A percentile compares a stretch with the other conserved stretches of the same genome.
Conservation (phyloP, 2,888 invertebrate genomes). For the Oxystoma pomonae region DNA sequence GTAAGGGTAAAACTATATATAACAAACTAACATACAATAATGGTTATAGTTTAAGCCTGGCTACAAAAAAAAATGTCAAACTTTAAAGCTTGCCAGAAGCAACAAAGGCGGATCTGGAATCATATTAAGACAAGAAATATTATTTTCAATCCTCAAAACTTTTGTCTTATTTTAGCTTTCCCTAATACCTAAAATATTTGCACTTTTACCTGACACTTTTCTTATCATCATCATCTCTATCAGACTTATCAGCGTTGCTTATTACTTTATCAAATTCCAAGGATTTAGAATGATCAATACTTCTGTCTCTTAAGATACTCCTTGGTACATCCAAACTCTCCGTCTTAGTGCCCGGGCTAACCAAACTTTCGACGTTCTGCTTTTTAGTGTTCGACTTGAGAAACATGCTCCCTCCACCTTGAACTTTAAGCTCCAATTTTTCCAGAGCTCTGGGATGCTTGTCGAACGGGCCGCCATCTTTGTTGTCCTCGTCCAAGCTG, state of each 20-base stretch:
- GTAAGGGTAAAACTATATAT: too few species aligned
- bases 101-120: too few species aligned
- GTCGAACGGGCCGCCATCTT: constrained; percentile 32
- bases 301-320: constrained; percentile 62
- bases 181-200: too few species aligned
- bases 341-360: constrained; percentile 19
- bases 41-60: too few species aligned
- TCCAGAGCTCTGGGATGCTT: constrained; percentile 43
- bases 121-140: too few species aligned
- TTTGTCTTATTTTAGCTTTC: too few species aligned
- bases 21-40: too few species aligned
- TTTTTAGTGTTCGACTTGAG: constrained; percentile 53
- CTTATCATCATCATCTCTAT: constrained; percentile 60
- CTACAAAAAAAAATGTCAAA: too few species aligned
- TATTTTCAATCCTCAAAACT: too few species aligned
- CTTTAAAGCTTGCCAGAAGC: too few species aligned
- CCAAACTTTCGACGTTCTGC: constrained; percentile 28
- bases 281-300: constrained; percentile 42
- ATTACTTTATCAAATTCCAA: constrained; percentile 38
- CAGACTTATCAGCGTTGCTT: constrained; percentile 34
- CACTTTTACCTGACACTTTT: too few species aligned
- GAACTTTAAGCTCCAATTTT: constrained; percentile 43
- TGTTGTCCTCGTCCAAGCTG: constrained; percentile 43
- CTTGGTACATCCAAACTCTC: constrained; percentile 45
- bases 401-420: constrained; percentile 62